Base-by-base conservation (phyloP, 1,140 invertebrate species). In the Camponotus vicinus region DNA sequence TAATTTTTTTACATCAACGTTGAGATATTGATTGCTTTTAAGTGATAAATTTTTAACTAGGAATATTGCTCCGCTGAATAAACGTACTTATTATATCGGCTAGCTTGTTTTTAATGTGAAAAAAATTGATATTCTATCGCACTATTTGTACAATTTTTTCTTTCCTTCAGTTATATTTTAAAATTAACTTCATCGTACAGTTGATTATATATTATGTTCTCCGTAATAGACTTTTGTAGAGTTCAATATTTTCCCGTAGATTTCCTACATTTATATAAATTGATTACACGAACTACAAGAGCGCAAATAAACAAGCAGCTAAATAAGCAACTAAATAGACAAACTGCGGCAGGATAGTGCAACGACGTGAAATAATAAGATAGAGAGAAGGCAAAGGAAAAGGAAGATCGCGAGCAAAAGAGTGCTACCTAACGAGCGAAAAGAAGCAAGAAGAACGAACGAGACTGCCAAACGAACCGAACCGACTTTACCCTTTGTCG, bases 291-390 rank as follows among this genome's bases (percentile, higher is more conserved):
- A 27, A 5, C 32, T 45, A 69, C 34, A 52, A 18, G 37, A 71
- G 40, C 4, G 69, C 55, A 82, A 59, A 82, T 82, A 61, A 61
- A 82, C 52, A 73, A 61, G 21, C 15, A 32, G 40, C 32, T 73
- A 71, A 82, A 61, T 82, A 83, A 83, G 59, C 27, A 49, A 63
- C 70, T 61, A 83, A 75, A 83, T 83, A 67, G 45, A 85, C 59
- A 67, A 85, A 78, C 42, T 59, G 73, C 61, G 73, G 64, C 59
- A 78, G 61, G 73, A 66, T 55, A 78, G 73, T 52, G 57, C 82
- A 55, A n/a, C 73, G 73, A 78, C 32, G 57, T 52, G 73, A 78
- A 78, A 78, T 64, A 78, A 85, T 77, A 85, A 85, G 40, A 85
- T 85, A 78, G 59, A 78, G 59, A 78, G n/a, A 66, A 55, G 37